Base-by-base conservation (phyloP, 2,888 invertebrate species). In the Didymodactylos carnosus region DNA sequence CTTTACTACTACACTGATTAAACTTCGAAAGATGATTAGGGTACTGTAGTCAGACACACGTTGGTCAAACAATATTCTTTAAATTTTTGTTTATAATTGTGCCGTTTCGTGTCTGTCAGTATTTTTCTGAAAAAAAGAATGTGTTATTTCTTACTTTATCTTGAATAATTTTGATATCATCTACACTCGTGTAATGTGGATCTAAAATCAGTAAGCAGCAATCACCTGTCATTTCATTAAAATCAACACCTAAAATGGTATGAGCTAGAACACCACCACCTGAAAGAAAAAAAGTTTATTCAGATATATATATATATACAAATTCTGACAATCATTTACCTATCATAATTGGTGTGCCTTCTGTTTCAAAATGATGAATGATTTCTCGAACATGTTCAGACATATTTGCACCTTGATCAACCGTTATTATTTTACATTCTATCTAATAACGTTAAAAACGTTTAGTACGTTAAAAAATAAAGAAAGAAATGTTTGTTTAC, bases 301-400 rank as follows among this genome's bases (percentile, higher is more conserved):
- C 78, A 77, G 46, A 62, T 75, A 70, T 43, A 72, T 14, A n/a
- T n/a, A n/a, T 72, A 49, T n/a, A 14, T 25, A 43, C 51, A 16
- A 14, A 79, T 83, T 84, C 83, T 88, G 95, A n/a, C n/a, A n/a
- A n/a, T n/a, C n/a, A n/a, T n/a, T n/a, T n/a, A n/a, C n/a, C 98
- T 79, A 99, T 95, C 98, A 99, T 99, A 75, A 99, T 88, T 29
- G 98, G 98, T 39, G 92, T 91, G 72, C 97, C 97, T 80, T 93
- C 89, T 69, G 88, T 89, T 79, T 90, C 87, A 82, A 99, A 99
- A 86, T 99, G 98, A 81, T 89, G 87, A 4, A 89, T 86, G 76
- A 99, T 84, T 80, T 93, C 91, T 39, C 90, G 87, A 10, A 89
- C 91, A 80, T 90, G 88, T 40, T 86, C 86, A 10, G 87, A 86